phyloP scores from a whole-genome alignment of 2,888 invertebrate species.

The Ophion costatus region DNA sequence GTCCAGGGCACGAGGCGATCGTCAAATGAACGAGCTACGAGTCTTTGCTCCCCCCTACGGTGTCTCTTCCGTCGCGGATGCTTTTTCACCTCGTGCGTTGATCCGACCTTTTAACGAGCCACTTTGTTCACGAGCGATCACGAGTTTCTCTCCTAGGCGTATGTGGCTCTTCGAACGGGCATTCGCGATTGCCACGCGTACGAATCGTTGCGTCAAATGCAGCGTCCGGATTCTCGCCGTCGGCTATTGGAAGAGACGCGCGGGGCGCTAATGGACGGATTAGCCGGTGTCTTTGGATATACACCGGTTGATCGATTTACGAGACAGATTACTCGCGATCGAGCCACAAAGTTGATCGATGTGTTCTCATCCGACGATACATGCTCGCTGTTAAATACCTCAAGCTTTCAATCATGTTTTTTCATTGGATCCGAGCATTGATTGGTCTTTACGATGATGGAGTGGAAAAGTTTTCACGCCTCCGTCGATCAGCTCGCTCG shows the following conservation, averaged over 20 bases:
- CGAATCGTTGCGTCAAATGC: not conserved
- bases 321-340: slow-evolving; percentile 2
- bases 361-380: slow-evolving; percentile 17
- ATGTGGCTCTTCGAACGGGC: not conserved
- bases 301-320: slow-evolving; percentile 15
- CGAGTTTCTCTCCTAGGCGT: slow-evolving; percentile 1
- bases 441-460: slow-evolving; percentile 15
- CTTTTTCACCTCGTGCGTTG: slow-evolving; percentile 55
- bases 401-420: slow-evolving; percentile 14
- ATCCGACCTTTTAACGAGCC: slow-evolving; percentile 50
- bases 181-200: slow-evolving; percentile 1
- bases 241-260: not conserved
- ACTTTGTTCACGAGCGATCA: slow-evolving; percentile 38
- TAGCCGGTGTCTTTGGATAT: slow-evolving; percentile 2
- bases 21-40: slow-evolving; percentile 50
- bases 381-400: not conserved
- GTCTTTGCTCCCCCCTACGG: slow-evolving; percentile 12
- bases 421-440: not conserved
- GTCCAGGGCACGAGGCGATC: slow-evolving; percentile 61
- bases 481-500: not conserved
- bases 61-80: slow-evolving; percentile 41
- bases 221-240: no score
- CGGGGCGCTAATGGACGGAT: slow-evolving; percentile 13
- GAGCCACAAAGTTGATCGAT: slow-evolving; percentile 13
- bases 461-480: not conserved